Evolutionary conservation across 1,140 invertebrate species (phyloP), one percentile per base, ranked within the genome.

Genomic region (Aphelinus certus): DNA sequence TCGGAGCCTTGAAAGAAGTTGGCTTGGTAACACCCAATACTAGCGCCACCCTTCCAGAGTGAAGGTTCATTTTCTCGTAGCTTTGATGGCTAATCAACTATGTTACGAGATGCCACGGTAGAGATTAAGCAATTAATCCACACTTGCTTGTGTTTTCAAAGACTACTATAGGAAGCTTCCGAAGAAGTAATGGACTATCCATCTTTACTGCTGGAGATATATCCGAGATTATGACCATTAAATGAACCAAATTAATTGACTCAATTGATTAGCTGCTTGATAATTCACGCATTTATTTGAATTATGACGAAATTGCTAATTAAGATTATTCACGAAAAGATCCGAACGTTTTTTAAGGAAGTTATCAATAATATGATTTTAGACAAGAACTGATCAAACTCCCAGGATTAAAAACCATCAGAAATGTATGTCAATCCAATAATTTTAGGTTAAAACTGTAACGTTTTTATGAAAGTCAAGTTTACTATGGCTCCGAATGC

Each of bases 21-120:
- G 75, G 78, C 81, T 84, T 81, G 82, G 79, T 80, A 80, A 80
- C 81, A 83, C 77, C 78, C 79, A 75, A 63, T 79, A 78, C 77
- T 63, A 61, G 72, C 67, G 63, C 2, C 66, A n/a, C 53, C 49
- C 42, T 47, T 51, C 42, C 43, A 63, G 43, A 3, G 45, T 2
- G 2, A 4, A 64, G 47, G 3, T 64, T 64, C 10, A 7, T 42
- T 69, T 55, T 69, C 46, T 26, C 47, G 7, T n/a, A 7, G 61
- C 61, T 53, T 42, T 53, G n/a, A 58, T 65, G 53, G 66, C 73
- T 75, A 66, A 75, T 75, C 62, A 71, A 58, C 66, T 64, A 48
- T 7, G 5, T 49, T 61, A n/a, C 57, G 1, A 1, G 61, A 47
- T 68, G 3, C 10, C 45, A n/a, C 2, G 5, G 53, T 47, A 26